A percentile compares a stretch with the other conserved stretches of the same genome.
Evolutionary conservation across 2,797 vertebrate genomes (phyloP).

Genomic region (Phalloptychus januarius): DNA sequence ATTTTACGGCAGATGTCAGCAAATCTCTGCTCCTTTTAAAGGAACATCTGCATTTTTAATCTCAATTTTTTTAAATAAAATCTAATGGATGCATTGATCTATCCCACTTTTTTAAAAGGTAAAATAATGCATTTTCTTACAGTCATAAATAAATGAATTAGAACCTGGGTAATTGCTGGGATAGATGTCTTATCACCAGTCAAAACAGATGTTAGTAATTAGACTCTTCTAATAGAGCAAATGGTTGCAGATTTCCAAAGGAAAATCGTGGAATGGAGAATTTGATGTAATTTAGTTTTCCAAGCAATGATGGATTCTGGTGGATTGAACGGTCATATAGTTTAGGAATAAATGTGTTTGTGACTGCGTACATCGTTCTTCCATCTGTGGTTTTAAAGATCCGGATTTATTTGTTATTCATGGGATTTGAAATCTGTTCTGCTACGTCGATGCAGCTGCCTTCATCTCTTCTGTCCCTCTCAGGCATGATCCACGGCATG

Average conservation of each 20-base stretch:
- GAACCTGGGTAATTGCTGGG: not conserved
- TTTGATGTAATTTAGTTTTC: not conserved
- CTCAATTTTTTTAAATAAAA: not conserved
- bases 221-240: not conserved
- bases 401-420: constrained; percentile 12
- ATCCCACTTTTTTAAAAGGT: not conserved
- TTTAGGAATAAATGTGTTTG: not conserved
- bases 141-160: not conserved
- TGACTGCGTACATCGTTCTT: not conserved
- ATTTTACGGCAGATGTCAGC: not conserved
- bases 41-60: not conserved
- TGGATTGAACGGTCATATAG: not conserved
- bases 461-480: constrained; percentile 8
- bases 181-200: not conserved
- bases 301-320: not conserved
- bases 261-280: not conserved
- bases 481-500: constrained; percentile 94
- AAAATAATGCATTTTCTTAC: not conserved
- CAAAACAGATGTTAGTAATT: not conserved
- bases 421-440: constrained; percentile 3
- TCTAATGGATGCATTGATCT: not conserved
- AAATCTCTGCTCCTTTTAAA: not conserved
- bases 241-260: not conserved
- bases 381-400: not conserved
- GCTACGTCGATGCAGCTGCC: constrained; percentile 1